phyloP scores from a whole-genome alignment of 92 coral and sea anemone genomes.

The Porites cylindrica region DNA sequence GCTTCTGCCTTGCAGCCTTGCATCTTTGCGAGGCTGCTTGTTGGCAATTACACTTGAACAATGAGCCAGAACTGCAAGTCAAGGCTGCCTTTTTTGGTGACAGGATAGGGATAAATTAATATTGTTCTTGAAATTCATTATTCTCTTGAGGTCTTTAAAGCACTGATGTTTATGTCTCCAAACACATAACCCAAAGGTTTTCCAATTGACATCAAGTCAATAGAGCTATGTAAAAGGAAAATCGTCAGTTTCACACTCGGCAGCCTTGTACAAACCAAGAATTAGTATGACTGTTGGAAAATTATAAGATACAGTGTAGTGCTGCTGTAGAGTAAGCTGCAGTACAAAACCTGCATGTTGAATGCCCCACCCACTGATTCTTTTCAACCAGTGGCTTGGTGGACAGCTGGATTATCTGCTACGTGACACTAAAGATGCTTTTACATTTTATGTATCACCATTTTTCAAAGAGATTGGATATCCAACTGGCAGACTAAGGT shows the following conservation, averaged over 20 bases:
- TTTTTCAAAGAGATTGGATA: neutral
- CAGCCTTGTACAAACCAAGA: neutral
- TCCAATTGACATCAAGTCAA: conserved; percentile 19
- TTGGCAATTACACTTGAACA: neutral
- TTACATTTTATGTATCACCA: neutral
- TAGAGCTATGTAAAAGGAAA: too few species aligned
- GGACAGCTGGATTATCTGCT: conserved; percentile 39
- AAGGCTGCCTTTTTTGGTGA: conserved; percentile 39
- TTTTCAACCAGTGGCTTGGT: conserved; percentile 46
- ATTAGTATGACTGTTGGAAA: conserved; percentile 46
- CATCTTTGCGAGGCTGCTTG: too few species aligned
- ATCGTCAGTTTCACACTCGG: too few species aligned
- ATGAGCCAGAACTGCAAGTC: neutral
- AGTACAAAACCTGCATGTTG: conserved; percentile 46
- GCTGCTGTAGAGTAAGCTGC: conserved; percentile 47
- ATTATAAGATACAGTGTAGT: conserved; percentile 24
- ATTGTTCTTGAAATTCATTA: conserved; percentile 44
- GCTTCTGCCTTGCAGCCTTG: too few species aligned
- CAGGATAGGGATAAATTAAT: conserved; percentile 22
- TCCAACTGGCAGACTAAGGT: too few species aligned
- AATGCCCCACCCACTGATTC: conserved; percentile 60
- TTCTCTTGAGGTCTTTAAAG: conserved; percentile 40
- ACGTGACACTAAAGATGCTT: conserved; percentile 15
- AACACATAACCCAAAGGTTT: conserved; percentile 65
- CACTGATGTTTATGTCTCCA: conserved; percentile 47